A percentile compares a stretch with the other conserved stretches of the same genome.
These are phyloP conservation scores for Chloromyia formosa DNA, from an alignment of 2,888 invertebrate genomes.

Conservation along the genomic window DNA sequence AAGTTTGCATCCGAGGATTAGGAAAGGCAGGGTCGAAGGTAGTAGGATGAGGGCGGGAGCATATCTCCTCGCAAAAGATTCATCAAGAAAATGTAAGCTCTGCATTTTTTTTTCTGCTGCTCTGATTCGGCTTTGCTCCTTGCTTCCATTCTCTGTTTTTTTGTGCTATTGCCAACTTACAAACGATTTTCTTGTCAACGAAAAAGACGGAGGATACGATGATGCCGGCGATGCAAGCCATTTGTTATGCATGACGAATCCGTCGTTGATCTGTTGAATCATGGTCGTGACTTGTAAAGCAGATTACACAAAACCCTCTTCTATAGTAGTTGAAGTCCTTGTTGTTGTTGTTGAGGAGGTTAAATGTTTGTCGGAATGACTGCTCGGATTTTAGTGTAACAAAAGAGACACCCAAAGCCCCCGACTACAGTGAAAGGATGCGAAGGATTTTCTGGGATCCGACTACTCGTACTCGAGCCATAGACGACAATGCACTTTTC, in stretches of 20 bases:
- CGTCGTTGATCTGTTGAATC: constrained; percentile 35
- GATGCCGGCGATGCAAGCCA: constrained; percentile 32
- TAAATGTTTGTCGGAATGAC: too few relatives aligned
- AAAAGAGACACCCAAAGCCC: too few relatives aligned
- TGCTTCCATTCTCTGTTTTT: neutral
- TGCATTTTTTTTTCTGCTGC: constrained; percentile 18
- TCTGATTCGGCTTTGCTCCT: neutral
- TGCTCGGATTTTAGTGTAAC: too few relatives aligned
- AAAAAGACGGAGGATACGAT: neutral
- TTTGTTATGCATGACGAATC: constrained; percentile 34
- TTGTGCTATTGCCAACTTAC: neutral
- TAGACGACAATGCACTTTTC: too few relatives aligned
- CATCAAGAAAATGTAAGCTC: constrained; percentile 25
- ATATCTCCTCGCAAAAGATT: neutral
- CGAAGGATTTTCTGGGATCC: too few relatives aligned
- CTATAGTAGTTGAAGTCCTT: too few relatives aligned
- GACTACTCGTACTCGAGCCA: too few relatives aligned
- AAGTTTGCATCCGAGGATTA: neutral
- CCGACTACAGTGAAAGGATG: too few relatives aligned
- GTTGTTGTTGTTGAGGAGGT: too few relatives aligned
- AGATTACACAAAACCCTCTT: neutral
- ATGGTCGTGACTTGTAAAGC: constrained; percentile 34
- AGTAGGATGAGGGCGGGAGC: neutral
- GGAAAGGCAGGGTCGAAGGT: neutral
- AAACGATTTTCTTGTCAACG: constrained; percentile 20